Base-by-base conservation (phyloP, 2,888 invertebrate genomes). In the Drosophila nigricruria region DNA sequence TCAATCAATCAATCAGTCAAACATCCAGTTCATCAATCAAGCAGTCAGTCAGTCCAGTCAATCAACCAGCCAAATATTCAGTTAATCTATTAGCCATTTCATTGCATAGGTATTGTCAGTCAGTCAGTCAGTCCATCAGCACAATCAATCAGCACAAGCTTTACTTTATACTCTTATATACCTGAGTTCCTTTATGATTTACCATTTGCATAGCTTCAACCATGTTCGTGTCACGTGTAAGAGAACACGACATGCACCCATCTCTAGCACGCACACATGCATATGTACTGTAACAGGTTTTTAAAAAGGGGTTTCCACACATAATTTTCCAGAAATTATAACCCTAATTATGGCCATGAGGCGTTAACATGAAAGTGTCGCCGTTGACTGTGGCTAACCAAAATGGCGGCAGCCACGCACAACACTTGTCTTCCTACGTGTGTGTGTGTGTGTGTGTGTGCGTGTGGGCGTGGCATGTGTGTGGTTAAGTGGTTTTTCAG, bases 331-430 rank as follows among this genome's bases (percentile, higher is more conserved):
- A 77, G 79, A 79, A 81, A 78, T 84, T 79, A 82, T 82, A 72
- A 65, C 82, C 82, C 79, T 84, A 91, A 88, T 90, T 89, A 87
- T 69, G 79, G 81, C 77, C 73, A 79, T 79, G 79, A 77, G 70
- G 79, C 70, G 66, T 54, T 34, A 45, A 70, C 47, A 27, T 58
- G 36, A 58, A 47, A 68, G 77, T 70, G 75, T 79, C 62, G 59
- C 56, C 60, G 43, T 59, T 43, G 67, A 64, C 67, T 77, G 73
- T 50, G 79, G 81, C 73, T 71, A 81, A 75, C 80, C 81, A 75
- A 78, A 81, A 78, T 81, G 75, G 80, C 75, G 75, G 64, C 79
- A 50, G 52, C 20, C 49, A 49, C 50, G 50, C 47, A 72, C 42
- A 45, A 36, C 32, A 62, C 53, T 16, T 38, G 30, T 30, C 23